These are phyloP conservation scores for Nothocercus julius DNA, from an alignment of 2,113 vertebrate genomes.

Conservation along the genomic window DNA sequence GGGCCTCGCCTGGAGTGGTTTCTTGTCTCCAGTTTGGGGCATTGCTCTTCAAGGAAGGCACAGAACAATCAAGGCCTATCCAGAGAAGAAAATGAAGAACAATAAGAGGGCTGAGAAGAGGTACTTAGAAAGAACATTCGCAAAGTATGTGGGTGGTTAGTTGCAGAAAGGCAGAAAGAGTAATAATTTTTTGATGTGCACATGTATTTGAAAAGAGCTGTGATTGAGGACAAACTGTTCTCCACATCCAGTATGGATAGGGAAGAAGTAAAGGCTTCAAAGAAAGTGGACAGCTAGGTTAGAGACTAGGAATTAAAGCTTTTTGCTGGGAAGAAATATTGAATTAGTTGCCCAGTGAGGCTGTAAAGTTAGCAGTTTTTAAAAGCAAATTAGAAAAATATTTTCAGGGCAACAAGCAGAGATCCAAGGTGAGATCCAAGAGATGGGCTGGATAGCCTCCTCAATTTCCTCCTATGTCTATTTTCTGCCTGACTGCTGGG, in stretches of 20 bases:
- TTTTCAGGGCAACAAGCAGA: background rate
- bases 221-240: background rate
- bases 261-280: background rate
- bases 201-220: background rate
- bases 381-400: background rate
- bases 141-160: background rate
- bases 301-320: background rate
- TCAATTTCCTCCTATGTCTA: background rate
- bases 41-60: background rate
- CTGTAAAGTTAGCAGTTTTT: background rate
- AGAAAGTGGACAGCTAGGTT: background rate
- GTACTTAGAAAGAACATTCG: background rate
- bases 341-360: accelerated
- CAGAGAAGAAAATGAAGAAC: background rate
- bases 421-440: background rate
- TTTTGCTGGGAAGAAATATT: background rate
- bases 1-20: background rate
- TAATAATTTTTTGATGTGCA: background rate
- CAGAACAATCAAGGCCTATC: background rate
- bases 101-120: background rate
- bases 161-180: background rate
- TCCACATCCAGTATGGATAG: background rate
- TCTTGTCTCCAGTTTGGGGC: background rate
- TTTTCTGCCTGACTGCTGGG: background rate
- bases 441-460: background rate